Evolutionary conservation across 1,140 invertebrate genomes (phyloP).

Genomic region (Macrotrachela quadricornifera): DNA sequence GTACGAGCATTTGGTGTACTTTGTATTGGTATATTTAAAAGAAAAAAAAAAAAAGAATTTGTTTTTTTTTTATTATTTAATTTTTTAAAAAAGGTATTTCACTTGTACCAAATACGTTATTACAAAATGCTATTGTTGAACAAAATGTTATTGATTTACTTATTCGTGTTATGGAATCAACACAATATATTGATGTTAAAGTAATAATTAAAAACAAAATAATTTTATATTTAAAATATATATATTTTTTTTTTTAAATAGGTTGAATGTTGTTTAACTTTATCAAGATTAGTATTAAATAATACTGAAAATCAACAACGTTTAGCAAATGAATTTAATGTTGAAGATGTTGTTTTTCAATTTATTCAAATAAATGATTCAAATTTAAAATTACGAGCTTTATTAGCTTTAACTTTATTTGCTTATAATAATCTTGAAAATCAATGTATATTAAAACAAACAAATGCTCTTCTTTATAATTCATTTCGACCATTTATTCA

Average conservation of each 20-base stretch:
- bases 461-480: conserved; percentile 22
- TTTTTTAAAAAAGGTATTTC: background rate
- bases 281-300: too few species aligned
- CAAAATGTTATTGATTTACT: background rate
- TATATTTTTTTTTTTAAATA: too few species aligned
- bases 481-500: conserved; percentile 23
- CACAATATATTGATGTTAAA: background rate
- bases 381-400: conserved; percentile 22
- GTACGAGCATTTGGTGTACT: conserved; percentile 26
- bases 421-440: conserved; percentile 29
- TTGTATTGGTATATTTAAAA: conserved; percentile 20
- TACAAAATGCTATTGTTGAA: conserved; percentile 1
- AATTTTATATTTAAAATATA: too few species aligned
- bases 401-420: conserved; percentile 26
- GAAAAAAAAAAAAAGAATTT: too few species aligned
- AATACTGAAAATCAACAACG: too few species aligned
- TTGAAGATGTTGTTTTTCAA: too few species aligned
- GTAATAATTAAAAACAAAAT: too few species aligned
- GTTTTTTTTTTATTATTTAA: too few species aligned
- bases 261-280: too few species aligned
- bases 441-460: conserved; percentile 24
- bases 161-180: background rate
- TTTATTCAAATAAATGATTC: conserved; percentile 9
- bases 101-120: conserved; percentile 3
- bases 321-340: too few species aligned